phyloP scores from a whole-genome alignment of 2,113 vertebrate species.

The Sceloporus undulatus region DNA sequence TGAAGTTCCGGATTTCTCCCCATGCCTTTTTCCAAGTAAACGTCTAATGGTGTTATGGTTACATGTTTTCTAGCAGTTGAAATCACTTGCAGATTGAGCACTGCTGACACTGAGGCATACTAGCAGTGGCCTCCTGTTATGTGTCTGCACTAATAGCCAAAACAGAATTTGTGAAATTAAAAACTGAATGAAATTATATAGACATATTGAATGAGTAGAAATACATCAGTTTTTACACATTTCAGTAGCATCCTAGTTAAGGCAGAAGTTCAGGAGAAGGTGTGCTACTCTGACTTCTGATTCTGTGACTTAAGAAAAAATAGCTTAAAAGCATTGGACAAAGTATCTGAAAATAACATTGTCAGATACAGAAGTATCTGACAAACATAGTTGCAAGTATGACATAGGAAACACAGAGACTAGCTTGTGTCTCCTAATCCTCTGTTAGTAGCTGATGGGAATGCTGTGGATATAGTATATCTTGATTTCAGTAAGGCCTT shows the following conservation, averaged over 20 bases:
- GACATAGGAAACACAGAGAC: neutral
- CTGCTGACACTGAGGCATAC: neutral
- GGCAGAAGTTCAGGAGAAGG: neutral
- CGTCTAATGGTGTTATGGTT: neutral
- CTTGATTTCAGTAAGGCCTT: no score
- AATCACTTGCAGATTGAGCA: neutral
- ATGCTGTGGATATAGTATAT: no score
- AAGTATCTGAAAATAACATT: neutral
- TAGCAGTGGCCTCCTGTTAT: neutral
- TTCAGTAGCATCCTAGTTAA: neutral
- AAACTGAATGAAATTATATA: neutral
- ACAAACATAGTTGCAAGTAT: neutral
- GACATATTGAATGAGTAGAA: neutral
- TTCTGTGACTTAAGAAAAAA: no score
- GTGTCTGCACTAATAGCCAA: no score
- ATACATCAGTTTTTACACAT: neutral
- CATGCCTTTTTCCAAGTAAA: constrained; percentile 96
- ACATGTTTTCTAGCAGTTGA: constrained; percentile 14
- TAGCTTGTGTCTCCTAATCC: neutral
- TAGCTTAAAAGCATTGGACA: neutral
- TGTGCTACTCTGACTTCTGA: neutral
- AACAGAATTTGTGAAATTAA: neutral
- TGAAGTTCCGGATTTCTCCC: constrained; percentile 94
- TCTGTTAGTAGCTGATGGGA: neutral
- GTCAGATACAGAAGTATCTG: no score